Conservation (phyloP, 2,888 invertebrate genomes). For the Nemotelus pantherinus region DNA sequence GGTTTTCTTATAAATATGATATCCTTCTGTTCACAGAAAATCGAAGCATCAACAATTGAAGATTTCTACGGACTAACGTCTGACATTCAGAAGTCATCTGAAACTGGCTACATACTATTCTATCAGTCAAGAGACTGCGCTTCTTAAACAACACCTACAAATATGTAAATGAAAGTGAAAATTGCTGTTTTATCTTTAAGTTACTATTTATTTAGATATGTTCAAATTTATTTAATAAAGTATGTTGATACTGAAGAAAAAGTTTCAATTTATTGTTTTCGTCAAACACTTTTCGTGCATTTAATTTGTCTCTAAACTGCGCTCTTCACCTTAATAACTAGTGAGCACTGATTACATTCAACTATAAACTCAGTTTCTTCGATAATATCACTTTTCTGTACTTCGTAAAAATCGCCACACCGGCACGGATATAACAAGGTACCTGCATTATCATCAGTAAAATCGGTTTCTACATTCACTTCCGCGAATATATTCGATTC, state of each 20-base stretch:
- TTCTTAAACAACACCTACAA: not conserved
- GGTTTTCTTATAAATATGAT: not conserved
- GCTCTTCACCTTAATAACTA: slow-evolving; percentile 65
- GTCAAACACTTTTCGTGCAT: not conserved
- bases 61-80: slow-evolving; percentile 99
- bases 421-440: slow-evolving; percentile 69
- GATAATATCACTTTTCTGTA: slow-evolving; percentile 55
- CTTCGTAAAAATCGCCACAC: slow-evolving; percentile 68
- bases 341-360: slow-evolving; percentile 75
- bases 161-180: not conserved
- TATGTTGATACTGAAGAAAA: slow-evolving; percentile 10
- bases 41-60: slow-evolving; percentile 98
- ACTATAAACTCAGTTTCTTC: slow-evolving; percentile 64
- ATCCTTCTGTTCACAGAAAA: slow-evolving; percentile 79
- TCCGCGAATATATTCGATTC: slow-evolving; percentile 69
- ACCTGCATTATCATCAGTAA: slow-evolving; percentile 64
- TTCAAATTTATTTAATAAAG: slow-evolving; percentile 17
- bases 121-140: slow-evolving; percentile 93
- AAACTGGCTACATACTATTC: slow-evolving; percentile 99
- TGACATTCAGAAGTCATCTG: slow-evolving; percentile 98
- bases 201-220: slow-evolving; percentile 12
- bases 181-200: not conserved
- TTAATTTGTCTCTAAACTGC: not conserved
- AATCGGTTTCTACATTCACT: slow-evolving; percentile 65
- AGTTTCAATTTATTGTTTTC: not conserved